Evolutionary conservation across 2,113 vertebrate genomes (phyloP), one percentile per base, ranked within the genome.

Genomic region (Anthoscopus minutus): DNA sequence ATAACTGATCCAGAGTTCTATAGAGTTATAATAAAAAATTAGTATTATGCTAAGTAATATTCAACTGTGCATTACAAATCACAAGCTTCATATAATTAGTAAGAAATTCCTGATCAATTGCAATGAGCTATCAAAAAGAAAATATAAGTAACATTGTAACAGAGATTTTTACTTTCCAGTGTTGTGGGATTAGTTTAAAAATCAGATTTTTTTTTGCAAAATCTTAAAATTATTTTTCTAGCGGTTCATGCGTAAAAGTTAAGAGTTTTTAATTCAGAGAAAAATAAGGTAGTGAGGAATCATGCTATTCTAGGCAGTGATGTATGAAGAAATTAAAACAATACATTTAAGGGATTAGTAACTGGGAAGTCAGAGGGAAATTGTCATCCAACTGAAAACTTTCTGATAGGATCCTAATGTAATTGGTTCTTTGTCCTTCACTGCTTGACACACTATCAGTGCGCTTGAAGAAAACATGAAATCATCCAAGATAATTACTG

Each of bases 401-500:
- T 90, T 90, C 58, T 88, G 88, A 81, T 60, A 83, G 67, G 19
- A 60, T 88, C 80, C 83, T 92, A 83, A 88, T 60, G 38, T 85
- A 93, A 91, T 89, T 72, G 85, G 65, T 54, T 96, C 80, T 83
- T 94, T 92, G 92, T 94, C 95, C 86, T 96, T 95, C 88, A 60
- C 38, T 81, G 80, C 72, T 83, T 93, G 84, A 95, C 87, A 76
- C 93, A 88, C 95, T 92, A 83, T 88, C 95, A 93, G 86, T 92
- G 91, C 78, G 33, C 86, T 92, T 83, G 92, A 95, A 88, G 83
- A 96, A 92, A 96, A 94, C 76, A 90, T 62, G 51, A 94, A 88
- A 93, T 92, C 67, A 81, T 74, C 80, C 70, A 74, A 38, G 83
- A 74, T 94, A 93, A 92, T 93, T 83, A 83, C 60, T 66, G 66